Conservation (phyloP, 2,888 invertebrate genomes). For the Sinelater perroti region DNA sequence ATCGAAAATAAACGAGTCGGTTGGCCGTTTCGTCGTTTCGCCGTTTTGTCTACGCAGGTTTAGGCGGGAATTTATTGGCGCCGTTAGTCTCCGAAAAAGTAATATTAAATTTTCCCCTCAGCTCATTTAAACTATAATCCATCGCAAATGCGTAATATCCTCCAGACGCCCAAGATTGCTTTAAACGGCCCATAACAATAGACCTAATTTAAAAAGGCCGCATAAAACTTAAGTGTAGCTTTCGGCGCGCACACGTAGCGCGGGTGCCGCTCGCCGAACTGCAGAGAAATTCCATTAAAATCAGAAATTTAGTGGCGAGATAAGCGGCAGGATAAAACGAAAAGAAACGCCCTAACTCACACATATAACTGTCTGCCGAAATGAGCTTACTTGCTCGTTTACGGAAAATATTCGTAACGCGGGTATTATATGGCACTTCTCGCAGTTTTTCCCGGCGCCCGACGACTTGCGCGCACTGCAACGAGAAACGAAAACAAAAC, state of each 20-base stretch:
- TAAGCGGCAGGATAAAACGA: slow-evolving; percentile 63
- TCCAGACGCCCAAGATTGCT: slow-evolving; percentile 57
- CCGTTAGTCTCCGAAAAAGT: slow-evolving; percentile 39
- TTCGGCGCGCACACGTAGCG: slow-evolving; percentile 51
- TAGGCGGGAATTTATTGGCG: slow-evolving; percentile 31
- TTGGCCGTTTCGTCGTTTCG: slow-evolving; percentile 24
- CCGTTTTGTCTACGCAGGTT: slow-evolving; percentile 33
- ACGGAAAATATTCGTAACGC: slow-evolving; percentile 56
- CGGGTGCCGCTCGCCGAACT: slow-evolving; percentile 55
- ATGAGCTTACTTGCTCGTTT: slow-evolving; percentile 59
- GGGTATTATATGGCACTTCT: slow-evolving; percentile 55
- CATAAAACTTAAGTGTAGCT: slow-evolving; percentile 58
- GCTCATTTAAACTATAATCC: slow-evolving; percentile 51
- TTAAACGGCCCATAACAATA: slow-evolving; percentile 60
- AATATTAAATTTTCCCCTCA: slow-evolving; percentile 51
- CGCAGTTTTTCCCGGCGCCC: slow-evolving; percentile 53
- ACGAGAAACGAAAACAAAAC: slow-evolving; percentile 60
- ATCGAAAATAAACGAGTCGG: slow-evolving; percentile 11
- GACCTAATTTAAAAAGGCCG: slow-evolving; percentile 60
- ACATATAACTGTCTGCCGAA: slow-evolving; percentile 59
- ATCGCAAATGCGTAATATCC: slow-evolving; percentile 56
- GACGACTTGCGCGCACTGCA: slow-evolving; percentile 54
- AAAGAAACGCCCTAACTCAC: slow-evolving; percentile 61
- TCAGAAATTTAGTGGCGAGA: slow-evolving; percentile 67
- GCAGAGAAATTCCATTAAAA: slow-evolving; percentile 67